Percentiles rank a stretch among this genome's conserved stretches.
phyloP scores from a whole-genome alignment of 2,797 vertebrate species.

The Buphagus erythrorhynchus region DNA sequence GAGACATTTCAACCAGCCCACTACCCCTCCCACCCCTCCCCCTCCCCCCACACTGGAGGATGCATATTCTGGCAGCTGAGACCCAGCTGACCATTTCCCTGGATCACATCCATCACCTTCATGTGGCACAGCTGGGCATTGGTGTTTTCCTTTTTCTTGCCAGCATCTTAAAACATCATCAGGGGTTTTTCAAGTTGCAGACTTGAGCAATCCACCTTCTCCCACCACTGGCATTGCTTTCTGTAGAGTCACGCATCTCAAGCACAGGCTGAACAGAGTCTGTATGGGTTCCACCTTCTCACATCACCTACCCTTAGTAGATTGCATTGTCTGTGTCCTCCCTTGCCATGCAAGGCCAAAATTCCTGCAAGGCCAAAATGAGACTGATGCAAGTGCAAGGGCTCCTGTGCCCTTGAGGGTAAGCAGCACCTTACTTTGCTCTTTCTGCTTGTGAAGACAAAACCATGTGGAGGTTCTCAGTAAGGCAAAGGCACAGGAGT shows the following conservation, averaged over 20 bases:
- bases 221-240: neutral
- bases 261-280: neutral
- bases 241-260: rapidly evolving
- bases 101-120: neutral
- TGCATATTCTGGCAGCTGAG: neutral
- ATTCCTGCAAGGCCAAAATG: neutral
- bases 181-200: neutral
- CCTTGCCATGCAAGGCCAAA: neutral
- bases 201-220: neutral
- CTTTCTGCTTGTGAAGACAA: neutral
- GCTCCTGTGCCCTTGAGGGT: neutral
- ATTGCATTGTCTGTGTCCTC: rapidly evolving
- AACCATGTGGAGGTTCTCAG: neutral
- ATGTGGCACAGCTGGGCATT: neutral
- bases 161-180: neutral
- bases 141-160: neutral
- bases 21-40: rapidly evolving
- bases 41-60: rapidly evolving
- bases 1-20: neutral
- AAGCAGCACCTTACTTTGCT: neutral
- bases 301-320: rapidly evolving
- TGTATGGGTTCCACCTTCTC: neutral
- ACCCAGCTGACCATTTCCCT: neutral
- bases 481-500: neutral
- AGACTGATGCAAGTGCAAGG: neutral